Evolutionary conservation across 1,140 invertebrate genomes (phyloP), one percentile per base, ranked within the genome.

Genomic region (Mylabris phalerata): DNA sequence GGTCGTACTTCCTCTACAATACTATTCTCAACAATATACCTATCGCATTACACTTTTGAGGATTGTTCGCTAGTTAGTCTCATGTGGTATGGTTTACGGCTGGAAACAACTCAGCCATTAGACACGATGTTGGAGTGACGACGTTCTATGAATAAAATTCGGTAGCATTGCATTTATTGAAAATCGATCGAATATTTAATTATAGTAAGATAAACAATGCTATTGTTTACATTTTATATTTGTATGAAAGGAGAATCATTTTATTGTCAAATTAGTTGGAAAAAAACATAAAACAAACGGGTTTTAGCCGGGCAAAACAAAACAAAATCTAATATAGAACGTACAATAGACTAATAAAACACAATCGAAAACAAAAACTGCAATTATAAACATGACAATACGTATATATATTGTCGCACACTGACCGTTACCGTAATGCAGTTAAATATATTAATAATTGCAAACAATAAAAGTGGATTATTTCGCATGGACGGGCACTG

Each of bases 361-460:
- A 69, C 67, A 67, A 67, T 67, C 61, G 64, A 52, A 64, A 64
- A 66, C 67, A 69, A 67, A 69, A 67, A 69, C 62, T 67, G 67
- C 66, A 67, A 67, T 69, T 69, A 69, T 67, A 67, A 61, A 63
- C 63, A 67, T 64, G 65, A 69, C 67, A 69, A 69, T 69, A 67
- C 62, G 67, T 69, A 32, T 32, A 7, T 32, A 32, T 32, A 32
- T 32, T 61, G 64, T 55, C 41, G 19, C 43, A 49, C 42, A 7
- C 27, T 56, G 61, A 58, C 57, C 62, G 61, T 45, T 60, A 25
- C 32, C 46, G 56, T 67, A 69, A 69, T 67, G 57, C 63, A 67
- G 68, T 70, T 70, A 70, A 70, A 70, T 70, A 70, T 68, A 68
- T 70, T 68, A 70, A 70, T 70, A 70, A 70, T 70, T 70, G 63